Conservation (phyloP, 2,797 vertebrate genomes). For the Poecilia velifera region DNA sequence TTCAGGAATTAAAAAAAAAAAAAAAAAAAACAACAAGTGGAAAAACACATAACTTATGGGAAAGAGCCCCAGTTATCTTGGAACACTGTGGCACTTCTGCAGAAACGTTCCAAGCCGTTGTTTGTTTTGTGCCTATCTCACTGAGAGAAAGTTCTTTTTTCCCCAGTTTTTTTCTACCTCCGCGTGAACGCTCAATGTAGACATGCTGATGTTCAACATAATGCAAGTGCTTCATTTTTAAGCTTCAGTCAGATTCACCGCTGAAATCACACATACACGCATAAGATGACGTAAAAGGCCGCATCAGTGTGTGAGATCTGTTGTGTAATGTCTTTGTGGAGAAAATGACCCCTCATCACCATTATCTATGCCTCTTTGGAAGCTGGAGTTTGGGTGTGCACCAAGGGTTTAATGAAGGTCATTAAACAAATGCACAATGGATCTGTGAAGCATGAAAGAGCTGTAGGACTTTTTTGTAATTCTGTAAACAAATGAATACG, state of each 20-base stretch:
- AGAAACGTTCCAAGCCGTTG: background rate
- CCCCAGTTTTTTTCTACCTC: too few relatives aligned
- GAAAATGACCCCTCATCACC: slow-evolving; percentile 14
- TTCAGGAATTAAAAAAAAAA: background rate
- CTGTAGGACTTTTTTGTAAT: background rate
- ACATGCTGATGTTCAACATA: too few relatives aligned
- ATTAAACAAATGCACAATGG: slow-evolving; percentile 14
- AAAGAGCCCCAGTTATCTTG: background rate
- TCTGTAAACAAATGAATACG: background rate
- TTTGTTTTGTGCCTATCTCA: too few relatives aligned
- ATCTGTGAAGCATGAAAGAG: background rate
- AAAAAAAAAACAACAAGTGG: background rate
- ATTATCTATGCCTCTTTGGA: slow-evolving; percentile 1
- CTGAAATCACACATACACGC: background rate
- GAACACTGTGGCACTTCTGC: background rate
- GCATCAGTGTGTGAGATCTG: slow-evolving; percentile 3
- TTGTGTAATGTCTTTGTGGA: slow-evolving; percentile 16
- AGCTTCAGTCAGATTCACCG: background rate
- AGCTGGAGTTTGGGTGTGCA: slow-evolving; percentile 18
- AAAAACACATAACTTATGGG: background rate
- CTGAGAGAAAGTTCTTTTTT: too few relatives aligned
- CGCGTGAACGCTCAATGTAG: too few relatives aligned
- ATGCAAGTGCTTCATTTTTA: too few relatives aligned
- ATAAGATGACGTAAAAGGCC: background rate
- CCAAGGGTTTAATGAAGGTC: slow-evolving; percentile 4